These are phyloP conservation scores for Apus apus DNA, from an alignment of 2,113 vertebrate genomes.

Conservation along the genomic window DNA sequence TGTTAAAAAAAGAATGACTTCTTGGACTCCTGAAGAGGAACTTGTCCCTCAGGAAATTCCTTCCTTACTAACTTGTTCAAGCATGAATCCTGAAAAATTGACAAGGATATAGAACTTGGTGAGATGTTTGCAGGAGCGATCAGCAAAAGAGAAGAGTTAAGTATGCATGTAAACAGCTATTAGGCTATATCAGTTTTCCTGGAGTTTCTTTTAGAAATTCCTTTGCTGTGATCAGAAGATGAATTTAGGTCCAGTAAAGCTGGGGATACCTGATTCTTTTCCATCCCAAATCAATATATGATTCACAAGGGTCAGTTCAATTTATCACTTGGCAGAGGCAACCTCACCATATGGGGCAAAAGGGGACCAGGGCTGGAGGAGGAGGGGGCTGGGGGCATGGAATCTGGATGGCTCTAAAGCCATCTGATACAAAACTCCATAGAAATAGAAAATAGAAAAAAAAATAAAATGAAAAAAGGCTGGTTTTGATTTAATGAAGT, in stretches of 20 bases:
- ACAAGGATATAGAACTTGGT: neutral
- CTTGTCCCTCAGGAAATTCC: neutral
- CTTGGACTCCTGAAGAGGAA: neutral
- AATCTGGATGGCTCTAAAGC: neutral
- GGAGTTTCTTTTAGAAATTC: neutral
- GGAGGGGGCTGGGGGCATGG: accelerated
- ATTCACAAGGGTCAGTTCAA: neutral
- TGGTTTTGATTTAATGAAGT: neutral
- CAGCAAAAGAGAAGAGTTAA: neutral
- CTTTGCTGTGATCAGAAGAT: neutral
- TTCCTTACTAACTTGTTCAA: neutral
- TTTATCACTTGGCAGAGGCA: neutral
- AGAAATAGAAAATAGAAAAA: neutral
- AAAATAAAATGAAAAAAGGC: too few species aligned
- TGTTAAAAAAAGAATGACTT: neutral
- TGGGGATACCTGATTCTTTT: neutral
- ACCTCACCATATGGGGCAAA: accelerated
- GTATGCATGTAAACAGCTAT: neutral
- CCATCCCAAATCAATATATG: neutral
- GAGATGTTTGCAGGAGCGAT: neutral
- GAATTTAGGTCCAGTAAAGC: neutral
- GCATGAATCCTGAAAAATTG: neutral
- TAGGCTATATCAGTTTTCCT: neutral
- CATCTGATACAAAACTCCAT: neutral
- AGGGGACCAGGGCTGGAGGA: accelerated